Percentiles rank a stretch among this genome's conserved stretches.
These are phyloP conservation scores for Pheosia gnoma DNA, from an alignment of 2,888 invertebrate genomes.

Conservation along the genomic window DNA sequence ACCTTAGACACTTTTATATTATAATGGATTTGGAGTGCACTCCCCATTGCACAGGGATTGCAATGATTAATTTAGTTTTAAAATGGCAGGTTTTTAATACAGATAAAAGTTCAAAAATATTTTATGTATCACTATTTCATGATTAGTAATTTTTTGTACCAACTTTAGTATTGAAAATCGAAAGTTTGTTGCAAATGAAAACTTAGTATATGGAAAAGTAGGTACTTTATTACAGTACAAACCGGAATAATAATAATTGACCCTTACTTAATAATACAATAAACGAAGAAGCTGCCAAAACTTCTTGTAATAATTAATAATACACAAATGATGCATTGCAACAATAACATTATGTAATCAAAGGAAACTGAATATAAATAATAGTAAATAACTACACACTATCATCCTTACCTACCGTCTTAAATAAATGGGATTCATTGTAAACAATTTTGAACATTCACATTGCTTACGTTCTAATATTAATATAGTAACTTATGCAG, in stretches of 20 bases:
- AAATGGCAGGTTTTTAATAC: neutral
- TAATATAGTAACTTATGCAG: conserved; percentile 2
- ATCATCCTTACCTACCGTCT: neutral
- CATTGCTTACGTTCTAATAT: neutral
- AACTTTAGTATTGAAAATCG: too few species aligned
- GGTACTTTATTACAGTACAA: neutral
- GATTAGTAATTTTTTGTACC: neutral
- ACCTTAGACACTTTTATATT: too few species aligned
- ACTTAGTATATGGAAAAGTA: neutral
- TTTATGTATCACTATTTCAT: neutral
- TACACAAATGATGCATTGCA: neutral
- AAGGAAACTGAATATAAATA: conserved; percentile 7
- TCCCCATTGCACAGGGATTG: too few species aligned
- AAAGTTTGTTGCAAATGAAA: neutral
- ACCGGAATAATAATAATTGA: neutral
- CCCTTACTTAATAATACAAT: neutral
- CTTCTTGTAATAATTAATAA: neutral
- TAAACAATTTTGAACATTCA: neutral
- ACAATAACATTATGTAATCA: neutral
- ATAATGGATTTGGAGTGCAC: too few species aligned
- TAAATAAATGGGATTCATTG: conserved; percentile 5
- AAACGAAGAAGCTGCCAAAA: neutral
- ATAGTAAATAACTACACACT: conserved; percentile 5
- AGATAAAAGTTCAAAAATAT: conserved; percentile 1
- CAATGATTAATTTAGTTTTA: neutral